These are phyloP conservation scores for Brachypterus glaber DNA, from an alignment of 2,888 invertebrate genomes.

Conservation along the genomic window DNA sequence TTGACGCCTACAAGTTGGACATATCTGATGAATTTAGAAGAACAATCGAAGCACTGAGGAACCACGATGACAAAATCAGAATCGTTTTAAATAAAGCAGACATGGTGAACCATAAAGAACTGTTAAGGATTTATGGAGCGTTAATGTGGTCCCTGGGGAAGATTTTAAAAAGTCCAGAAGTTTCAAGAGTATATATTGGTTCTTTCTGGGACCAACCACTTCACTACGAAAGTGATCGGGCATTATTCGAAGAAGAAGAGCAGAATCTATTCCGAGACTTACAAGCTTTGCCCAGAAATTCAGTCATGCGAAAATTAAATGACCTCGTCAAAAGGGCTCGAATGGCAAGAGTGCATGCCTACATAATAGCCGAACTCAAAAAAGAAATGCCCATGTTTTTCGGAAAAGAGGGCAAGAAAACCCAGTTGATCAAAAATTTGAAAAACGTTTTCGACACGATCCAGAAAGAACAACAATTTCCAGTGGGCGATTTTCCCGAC, in stretches of 20 bases:
- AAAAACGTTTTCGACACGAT: slow-evolving; percentile 40
- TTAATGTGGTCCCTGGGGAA: slow-evolving; percentile 1
- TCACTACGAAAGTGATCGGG: slow-evolving; percentile 49
- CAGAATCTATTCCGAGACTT: not conserved
- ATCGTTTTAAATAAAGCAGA: slow-evolving; percentile 2
- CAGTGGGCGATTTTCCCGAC: slow-evolving; percentile 91
- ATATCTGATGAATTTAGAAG: slow-evolving; percentile 1
- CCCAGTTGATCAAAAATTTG: slow-evolving; percentile 46
- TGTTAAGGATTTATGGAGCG: slow-evolving; percentile 2
- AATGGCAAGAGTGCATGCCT: slow-evolving; percentile 91
- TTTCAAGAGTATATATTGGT: slow-evolving; percentile 90
- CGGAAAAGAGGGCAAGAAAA: slow-evolving; percentile 89
- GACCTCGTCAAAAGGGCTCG: not conserved
- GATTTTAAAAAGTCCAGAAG: slow-evolving; percentile 90
- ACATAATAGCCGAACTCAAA: slow-evolving; percentile 80
- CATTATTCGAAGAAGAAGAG: not conserved
- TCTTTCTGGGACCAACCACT: slow-evolving; percentile 95
- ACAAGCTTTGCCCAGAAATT: slow-evolving; percentile 1
- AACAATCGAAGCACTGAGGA: not conserved
- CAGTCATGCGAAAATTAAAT: not conserved
- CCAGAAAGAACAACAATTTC: slow-evolving; percentile 82
- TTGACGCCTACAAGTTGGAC: not conserved
- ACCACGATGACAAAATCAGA: slow-evolving; percentile 1
- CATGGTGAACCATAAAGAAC: not conserved
- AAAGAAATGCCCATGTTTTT: slow-evolving; percentile 93